Evolutionary conservation across 92 coral and sea anemone species (phyloP).

Genomic region (Porites rus): DNA sequence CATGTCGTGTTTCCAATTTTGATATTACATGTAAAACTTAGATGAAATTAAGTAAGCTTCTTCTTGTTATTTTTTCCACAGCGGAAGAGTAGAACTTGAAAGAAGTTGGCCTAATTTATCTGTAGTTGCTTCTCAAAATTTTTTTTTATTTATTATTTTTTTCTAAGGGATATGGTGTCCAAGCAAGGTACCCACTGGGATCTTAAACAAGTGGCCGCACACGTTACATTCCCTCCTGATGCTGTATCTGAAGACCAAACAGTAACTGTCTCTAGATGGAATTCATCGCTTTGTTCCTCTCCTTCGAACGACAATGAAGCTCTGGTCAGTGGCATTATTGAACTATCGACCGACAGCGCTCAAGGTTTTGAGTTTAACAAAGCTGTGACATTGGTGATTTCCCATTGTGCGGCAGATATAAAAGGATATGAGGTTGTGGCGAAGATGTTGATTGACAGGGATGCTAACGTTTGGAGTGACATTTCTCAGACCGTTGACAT

Average conservation of each 20-base stretch:
- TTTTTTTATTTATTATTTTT: neutral
- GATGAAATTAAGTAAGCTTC: no score
- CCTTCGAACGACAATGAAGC: constrained; percentile 45
- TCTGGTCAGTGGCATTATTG: constrained; percentile 55
- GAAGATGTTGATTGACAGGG: constrained; percentile 11
- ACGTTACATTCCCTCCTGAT: constrained; percentile 54
- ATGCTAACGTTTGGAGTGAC: constrained; percentile 5
- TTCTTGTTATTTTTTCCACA: no score
- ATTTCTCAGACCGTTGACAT: neutral
- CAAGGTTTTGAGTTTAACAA: constrained; percentile 7
- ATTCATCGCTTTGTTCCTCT: constrained; percentile 26
- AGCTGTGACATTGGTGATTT: constrained; percentile 16
- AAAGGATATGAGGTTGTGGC: constrained; percentile 38
- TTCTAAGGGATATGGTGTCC: constrained; percentile 11
- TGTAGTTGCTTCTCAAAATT: no score
- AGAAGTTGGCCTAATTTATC: no score
- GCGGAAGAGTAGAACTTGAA: no score
- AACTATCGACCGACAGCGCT: constrained; percentile 41
- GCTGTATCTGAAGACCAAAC: constrained; percentile 36
- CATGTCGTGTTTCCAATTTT: no score
- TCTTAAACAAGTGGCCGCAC: constrained; percentile 24
- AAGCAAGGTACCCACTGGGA: constrained; percentile 48
- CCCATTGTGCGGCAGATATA: constrained; percentile 29
- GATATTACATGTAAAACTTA: no score
- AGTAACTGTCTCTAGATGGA: constrained; percentile 2